phyloP scores from a whole-genome alignment of 2,113 vertebrate species.

The Lathamus discolor region DNA sequence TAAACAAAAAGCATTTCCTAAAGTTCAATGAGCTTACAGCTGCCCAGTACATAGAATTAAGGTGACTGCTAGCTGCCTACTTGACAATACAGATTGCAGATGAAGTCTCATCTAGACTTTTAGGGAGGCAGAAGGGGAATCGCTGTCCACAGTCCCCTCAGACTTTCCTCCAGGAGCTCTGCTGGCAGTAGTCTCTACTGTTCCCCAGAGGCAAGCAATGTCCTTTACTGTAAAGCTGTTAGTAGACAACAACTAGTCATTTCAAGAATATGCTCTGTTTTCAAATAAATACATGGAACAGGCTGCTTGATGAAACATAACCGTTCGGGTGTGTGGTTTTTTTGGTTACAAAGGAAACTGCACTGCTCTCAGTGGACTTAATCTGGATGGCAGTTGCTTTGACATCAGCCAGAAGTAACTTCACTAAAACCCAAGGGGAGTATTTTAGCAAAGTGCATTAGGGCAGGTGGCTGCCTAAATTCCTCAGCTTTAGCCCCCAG shows the following conservation, averaged over 20 bases:
- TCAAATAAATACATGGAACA: background rate
- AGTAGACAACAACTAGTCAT: background rate
- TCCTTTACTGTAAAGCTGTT: background rate
- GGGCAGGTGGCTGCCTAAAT: background rate
- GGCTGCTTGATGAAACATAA: background rate
- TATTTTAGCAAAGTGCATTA: background rate
- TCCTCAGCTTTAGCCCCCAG: background rate
- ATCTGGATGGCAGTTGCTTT: background rate
- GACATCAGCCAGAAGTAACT: background rate
- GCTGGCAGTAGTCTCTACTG: background rate
- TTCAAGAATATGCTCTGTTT: slow-evolving; percentile 12
- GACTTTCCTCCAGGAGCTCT: slow-evolving; percentile 7
- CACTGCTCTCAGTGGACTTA: background rate
- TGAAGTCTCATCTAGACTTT: background rate
- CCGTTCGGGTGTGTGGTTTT: background rate
- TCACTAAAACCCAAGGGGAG: background rate
- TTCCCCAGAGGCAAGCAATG: background rate
- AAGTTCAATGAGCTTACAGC: background rate
- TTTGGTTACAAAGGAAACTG: background rate
- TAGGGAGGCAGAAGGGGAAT: background rate
- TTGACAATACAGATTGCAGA: background rate
- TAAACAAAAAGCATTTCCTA: accelerated
- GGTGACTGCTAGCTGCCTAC: background rate
- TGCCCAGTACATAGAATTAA: background rate
- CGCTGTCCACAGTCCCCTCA: background rate